phyloP scores from a whole-genome alignment of 1,140 invertebrate genomes.

The Linepithema humile region DNA sequence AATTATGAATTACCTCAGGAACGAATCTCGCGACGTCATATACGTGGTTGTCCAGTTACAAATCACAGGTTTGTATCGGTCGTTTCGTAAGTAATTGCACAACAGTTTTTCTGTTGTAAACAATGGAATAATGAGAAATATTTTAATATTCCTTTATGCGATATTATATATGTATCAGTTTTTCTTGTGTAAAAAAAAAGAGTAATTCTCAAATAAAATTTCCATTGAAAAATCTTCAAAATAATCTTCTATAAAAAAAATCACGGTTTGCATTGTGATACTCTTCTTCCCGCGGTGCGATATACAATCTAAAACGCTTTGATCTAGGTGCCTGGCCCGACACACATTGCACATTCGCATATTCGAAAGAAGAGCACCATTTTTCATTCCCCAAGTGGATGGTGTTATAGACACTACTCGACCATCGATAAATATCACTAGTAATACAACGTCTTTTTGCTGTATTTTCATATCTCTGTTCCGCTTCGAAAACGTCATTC shows the following conservation, averaged over 20 bases:
- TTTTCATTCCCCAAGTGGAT: constrained; percentile 29
- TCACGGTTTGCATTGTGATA: neutral
- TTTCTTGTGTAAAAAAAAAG: too few relatives aligned
- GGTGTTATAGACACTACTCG: neutral
- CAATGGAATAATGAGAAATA: neutral
- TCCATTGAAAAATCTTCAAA: neutral
- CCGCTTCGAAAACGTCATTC: too few relatives aligned
- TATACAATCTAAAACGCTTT: constrained; percentile 9
- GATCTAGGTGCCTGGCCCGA: neutral
- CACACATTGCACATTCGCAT: neutral
- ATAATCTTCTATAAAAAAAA: neutral
- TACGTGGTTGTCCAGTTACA: constrained; percentile 23
- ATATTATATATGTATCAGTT: neutral
- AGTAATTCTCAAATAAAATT: too few relatives aligned
- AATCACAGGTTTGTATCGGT: neutral
- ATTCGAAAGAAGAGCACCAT: neutral
- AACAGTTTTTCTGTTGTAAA: neutral
- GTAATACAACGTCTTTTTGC: neutral
- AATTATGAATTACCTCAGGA: constrained; percentile 76
- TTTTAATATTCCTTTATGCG: neutral
- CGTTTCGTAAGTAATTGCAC: neutral
- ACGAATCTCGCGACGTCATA: constrained; percentile 36
- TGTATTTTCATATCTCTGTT: too few relatives aligned
- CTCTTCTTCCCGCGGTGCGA: neutral
- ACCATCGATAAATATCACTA: neutral